Conservation (phyloP, 2,113 vertebrate species). For the Deroptyus accipitrinus region DNA sequence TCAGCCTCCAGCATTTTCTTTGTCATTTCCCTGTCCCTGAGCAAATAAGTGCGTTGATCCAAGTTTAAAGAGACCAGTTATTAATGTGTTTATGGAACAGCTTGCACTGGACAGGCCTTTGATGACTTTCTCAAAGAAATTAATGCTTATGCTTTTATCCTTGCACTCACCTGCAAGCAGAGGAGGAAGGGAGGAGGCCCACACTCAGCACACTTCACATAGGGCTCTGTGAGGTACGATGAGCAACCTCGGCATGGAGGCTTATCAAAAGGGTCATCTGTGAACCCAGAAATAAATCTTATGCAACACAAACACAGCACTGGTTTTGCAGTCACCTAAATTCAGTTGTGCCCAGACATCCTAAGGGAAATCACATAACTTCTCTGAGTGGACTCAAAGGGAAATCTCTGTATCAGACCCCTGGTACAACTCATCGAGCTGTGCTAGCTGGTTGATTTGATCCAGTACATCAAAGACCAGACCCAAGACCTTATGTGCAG, state of each 20-base stretch:
- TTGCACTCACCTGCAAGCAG: constrained; percentile 88
- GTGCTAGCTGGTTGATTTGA: not conserved
- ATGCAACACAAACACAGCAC: not conserved
- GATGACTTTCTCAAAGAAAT: not conserved
- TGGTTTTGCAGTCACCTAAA: not conserved
- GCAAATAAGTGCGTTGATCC: not conserved
- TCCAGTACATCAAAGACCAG: not conserved
- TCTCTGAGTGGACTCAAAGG: not conserved
- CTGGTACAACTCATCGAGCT: not conserved
- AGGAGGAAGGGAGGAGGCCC: constrained; percentile 91
- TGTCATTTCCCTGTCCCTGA: not conserved
- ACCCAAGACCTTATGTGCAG: not conserved
- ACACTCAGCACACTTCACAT: constrained; percentile 97
- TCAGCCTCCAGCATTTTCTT: not conserved
- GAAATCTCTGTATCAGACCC: not conserved
- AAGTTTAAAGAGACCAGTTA: not conserved
- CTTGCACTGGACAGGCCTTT: not conserved
- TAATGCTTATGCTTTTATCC: not conserved
- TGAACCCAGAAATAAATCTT: not conserved
- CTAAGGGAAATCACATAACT: not conserved
- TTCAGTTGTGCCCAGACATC: not conserved
- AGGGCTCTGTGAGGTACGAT: constrained; percentile 91
- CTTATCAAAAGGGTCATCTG: constrained; percentile 93
- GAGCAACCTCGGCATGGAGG: constrained; percentile 94
- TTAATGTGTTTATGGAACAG: not conserved